Percentiles rank a stretch among this genome's conserved stretches.
Conservation (phyloP, 2,113 vertebrate species). For the Prietella phreatophila region DNA sequence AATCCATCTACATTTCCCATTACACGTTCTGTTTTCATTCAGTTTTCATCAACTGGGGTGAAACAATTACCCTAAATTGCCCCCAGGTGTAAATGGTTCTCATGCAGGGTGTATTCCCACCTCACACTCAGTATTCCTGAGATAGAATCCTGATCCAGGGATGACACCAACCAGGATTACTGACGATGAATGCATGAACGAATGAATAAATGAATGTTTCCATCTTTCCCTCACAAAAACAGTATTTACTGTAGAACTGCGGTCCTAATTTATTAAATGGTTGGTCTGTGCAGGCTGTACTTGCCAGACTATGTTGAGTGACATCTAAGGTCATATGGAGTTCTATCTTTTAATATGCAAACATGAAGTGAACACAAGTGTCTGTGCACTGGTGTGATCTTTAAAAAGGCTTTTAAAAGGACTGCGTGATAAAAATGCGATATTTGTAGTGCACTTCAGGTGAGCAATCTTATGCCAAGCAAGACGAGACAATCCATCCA, state of each 20-base stretch:
- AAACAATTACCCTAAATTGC: background rate
- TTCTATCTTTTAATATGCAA: conserved; percentile 25
- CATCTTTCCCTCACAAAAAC: background rate
- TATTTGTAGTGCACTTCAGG: conserved; percentile 17
- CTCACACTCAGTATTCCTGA: background rate
- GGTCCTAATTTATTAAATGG: background rate
- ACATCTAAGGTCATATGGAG: conserved; percentile 15
- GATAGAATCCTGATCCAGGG: background rate
- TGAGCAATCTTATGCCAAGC: background rate
- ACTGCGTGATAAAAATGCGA: conserved; percentile 12
- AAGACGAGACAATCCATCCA: background rate
- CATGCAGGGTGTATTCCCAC: background rate
- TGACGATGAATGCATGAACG: background rate
- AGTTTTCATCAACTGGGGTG: background rate
- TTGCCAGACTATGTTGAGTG: background rate
- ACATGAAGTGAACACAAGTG: conserved; percentile 4
- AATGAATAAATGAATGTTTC: background rate
- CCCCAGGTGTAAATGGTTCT: background rate
- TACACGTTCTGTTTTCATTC: background rate
- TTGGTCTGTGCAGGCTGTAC: background rate
- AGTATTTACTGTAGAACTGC: background rate
- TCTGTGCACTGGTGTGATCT: background rate
- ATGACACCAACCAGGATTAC: background rate
- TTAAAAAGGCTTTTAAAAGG: conserved; percentile 21
- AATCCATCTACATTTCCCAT: background rate